Evolutionary conservation across 2,797 vertebrate species (phyloP).

Genomic region (Tenualosa thibaudeaui): DNA sequence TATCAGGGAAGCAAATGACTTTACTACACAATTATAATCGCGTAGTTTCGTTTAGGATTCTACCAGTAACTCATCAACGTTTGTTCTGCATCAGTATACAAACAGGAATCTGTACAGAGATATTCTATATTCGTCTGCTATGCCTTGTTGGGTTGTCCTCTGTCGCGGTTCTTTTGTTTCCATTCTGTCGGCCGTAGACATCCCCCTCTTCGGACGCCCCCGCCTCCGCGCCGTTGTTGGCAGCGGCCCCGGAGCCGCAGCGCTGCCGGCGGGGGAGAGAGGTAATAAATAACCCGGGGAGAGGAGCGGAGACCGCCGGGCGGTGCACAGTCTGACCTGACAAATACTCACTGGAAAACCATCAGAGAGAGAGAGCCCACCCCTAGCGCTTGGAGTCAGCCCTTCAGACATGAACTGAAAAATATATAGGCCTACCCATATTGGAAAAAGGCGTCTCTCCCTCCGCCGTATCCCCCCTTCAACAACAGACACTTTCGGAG

Average conservation of each 20-base stretch:
- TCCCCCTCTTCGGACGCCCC: constrained; percentile 75
- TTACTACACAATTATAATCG: background rate
- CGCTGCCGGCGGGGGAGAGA: constrained; percentile 90
- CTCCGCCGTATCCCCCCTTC: constrained; percentile 43
- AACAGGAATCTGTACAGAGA: background rate
- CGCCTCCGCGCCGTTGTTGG: constrained; percentile 83
- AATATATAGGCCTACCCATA: constrained; percentile 73
- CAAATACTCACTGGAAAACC: constrained; percentile 94
- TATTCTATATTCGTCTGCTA: background rate
- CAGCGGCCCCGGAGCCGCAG: constrained; percentile 89
- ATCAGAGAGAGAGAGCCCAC: constrained; percentile 87
- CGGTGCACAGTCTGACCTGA: constrained; percentile 93
- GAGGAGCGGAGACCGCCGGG: constrained; percentile 89
- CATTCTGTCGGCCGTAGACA: constrained; percentile 69
- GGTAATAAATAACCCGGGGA: constrained; percentile 99
- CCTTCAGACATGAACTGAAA: constrained; percentile 82
- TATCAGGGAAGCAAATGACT: background rate
- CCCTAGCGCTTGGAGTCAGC: constrained; percentile 87
- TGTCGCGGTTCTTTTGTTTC: constrained; percentile 9
- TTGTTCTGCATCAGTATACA: background rate
- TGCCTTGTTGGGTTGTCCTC: background rate
- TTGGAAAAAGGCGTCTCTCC: constrained; percentile 69
- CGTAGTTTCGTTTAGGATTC: background rate
- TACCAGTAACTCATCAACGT: background rate
- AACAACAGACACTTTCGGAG: constrained; percentile 69